Conservation (phyloP, 2,113 vertebrate genomes). For the Malaclemys terrapin region DNA sequence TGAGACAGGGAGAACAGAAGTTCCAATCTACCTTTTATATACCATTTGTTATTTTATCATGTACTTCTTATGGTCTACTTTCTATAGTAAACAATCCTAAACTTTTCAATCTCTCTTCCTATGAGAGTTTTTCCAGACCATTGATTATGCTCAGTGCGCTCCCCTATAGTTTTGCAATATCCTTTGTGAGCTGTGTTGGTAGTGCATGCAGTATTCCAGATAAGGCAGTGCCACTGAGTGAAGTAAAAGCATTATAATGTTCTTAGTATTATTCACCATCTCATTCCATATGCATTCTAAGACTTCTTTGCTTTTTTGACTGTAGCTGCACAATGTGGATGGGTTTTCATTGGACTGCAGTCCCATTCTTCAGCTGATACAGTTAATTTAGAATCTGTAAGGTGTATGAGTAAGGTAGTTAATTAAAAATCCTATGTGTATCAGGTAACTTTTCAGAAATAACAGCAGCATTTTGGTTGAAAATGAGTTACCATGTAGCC, state of each 20-base stretch:
- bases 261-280: neutral
- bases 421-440: neutral
- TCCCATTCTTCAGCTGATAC: neutral
- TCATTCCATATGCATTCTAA: neutral
- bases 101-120: neutral
- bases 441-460: neutral
- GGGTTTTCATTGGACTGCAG: neutral
- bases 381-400: neutral
- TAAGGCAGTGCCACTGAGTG: neutral
- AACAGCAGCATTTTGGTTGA: neutral
- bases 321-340: neutral
- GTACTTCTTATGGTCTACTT: neutral
- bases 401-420: neutral
- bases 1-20: neutral
- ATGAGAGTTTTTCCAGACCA: neutral
- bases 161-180: neutral
- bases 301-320: neutral
- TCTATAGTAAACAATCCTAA: neutral
- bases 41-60: neutral
- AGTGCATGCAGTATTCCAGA: fast-evolving
- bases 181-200: neutral
- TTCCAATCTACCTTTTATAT: neutral
- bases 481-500: neutral
- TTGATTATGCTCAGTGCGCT: neutral
- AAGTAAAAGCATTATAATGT: neutral